Evolutionary conservation across 1,140 invertebrate genomes (phyloP).

Genomic region (Drosophila pachea): DNA sequence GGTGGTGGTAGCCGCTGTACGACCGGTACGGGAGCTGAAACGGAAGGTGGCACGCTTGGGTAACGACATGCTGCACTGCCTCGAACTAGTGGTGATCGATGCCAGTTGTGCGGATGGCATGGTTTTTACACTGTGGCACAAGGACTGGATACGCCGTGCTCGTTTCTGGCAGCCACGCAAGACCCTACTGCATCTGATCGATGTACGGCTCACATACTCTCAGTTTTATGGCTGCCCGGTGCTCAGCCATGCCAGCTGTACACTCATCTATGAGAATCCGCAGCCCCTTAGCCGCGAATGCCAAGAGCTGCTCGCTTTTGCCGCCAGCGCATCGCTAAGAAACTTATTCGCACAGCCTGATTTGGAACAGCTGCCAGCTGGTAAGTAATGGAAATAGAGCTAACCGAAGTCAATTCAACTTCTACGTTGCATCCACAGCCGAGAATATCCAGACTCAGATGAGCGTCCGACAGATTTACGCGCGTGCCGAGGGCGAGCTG

Average conservation of each 20-base stretch:
- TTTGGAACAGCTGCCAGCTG: conserved; percentile 40
- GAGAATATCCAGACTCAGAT: conserved; percentile 79
- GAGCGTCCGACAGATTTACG: conserved; percentile 80
- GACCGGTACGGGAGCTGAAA: conserved; percentile 69
- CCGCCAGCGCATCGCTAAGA: conserved; percentile 11
- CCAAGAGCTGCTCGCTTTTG: conserved; percentile 44
- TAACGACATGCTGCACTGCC: conserved; percentile 60
- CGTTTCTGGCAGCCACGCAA: conserved; percentile 77
- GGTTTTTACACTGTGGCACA: conserved; percentile 79
- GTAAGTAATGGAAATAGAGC: conserved; percentile 19
- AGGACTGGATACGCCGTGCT: conserved; percentile 74
- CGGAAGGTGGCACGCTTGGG: conserved; percentile 48
- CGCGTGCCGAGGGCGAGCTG: conserved; percentile 73
- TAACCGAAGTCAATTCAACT: not conserved
- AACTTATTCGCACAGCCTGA: conserved; percentile 36
- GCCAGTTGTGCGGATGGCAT: conserved; percentile 74
- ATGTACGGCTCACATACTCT: conserved; percentile 78
- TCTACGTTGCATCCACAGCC: conserved; percentile 47
- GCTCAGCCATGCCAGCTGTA: conserved; percentile 64
- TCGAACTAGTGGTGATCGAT: conserved; percentile 80
- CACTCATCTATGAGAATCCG: conserved; percentile 80
- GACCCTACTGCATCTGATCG: conserved; percentile 80
- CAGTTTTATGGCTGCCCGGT: conserved; percentile 68
- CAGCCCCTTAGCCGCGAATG: conserved; percentile 27
- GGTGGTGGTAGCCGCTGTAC: conserved; percentile 73